A percentile compares a stretch with the other conserved stretches of the same genome.
Conservation (phyloP, 2,888 invertebrate genomes). For the Sceliomorpha sp. region DNA sequence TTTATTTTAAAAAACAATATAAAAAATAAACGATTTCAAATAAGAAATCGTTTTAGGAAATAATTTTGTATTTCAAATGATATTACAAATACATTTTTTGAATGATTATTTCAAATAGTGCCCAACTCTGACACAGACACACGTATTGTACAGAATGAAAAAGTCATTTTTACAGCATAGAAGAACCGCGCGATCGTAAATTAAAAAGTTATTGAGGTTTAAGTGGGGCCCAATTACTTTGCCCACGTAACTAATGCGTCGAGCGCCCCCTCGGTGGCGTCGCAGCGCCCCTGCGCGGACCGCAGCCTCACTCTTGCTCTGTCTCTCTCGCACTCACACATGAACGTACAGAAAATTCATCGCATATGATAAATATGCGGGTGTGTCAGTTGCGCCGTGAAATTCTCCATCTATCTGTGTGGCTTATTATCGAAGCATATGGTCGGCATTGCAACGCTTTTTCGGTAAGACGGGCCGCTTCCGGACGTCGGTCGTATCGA, state of each 20-base stretch:
- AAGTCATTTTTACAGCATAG: too few species aligned
- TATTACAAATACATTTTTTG: too few species aligned
- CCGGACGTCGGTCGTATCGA: conserved; percentile 39
- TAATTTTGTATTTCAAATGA: too few species aligned
- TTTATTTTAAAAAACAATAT: too few species aligned
- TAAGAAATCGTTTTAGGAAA: too few species aligned
- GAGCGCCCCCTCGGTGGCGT: conserved; percentile 10
- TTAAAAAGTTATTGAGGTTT: too few species aligned
- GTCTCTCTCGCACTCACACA: background rate
- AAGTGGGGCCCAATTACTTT: conserved; percentile 66
- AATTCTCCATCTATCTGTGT: conserved; percentile 38
- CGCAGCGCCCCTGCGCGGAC: background rate
- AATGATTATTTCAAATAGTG: too few species aligned
- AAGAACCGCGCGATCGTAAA: too few species aligned
- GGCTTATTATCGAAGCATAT: conserved; percentile 40
- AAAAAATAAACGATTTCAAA: too few species aligned
- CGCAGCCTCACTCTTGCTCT: background rate
- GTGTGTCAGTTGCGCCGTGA: conserved; percentile 46
- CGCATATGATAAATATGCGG: conserved; percentile 29
- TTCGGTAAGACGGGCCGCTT: conserved; percentile 28
- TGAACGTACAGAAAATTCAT: conserved; percentile 16
- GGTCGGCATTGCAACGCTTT: conserved; percentile 24
- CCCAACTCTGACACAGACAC: too few species aligned
- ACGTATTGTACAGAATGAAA: too few species aligned
- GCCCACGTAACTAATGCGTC: conserved; percentile 48